Conservation (phyloP, 2,797 vertebrate species). For the Melanotaenia parkinsoni region DNA sequence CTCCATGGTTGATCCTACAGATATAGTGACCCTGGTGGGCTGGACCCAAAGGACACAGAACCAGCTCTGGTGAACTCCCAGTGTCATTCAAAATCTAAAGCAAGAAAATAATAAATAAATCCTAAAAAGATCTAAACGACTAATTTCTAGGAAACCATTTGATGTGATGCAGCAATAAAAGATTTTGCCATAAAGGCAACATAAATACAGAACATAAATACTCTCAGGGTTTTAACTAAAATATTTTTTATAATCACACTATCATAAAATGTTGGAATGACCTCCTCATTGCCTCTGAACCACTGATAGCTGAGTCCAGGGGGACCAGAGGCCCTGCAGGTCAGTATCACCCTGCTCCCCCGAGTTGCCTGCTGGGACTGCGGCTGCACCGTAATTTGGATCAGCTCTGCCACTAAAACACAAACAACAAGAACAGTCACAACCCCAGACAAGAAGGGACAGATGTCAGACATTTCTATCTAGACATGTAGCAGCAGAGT, state of each 20-base stretch:
- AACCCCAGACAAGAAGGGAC: neutral
- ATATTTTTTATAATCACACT: neutral
- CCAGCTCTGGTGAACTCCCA: slow-evolving; percentile 75
- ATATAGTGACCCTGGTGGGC: slow-evolving; percentile 81
- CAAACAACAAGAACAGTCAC: neutral
- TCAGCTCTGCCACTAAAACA: slow-evolving; percentile 62
- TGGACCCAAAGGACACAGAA: slow-evolving; percentile 58
- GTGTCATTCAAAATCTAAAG: slow-evolving; percentile 78
- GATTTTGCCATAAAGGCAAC: neutral
- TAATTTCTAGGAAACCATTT: neutral
- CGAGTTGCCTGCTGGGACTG: slow-evolving; percentile 71
- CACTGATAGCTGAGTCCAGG: slow-evolving; percentile 86
- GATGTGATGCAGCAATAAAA: neutral
- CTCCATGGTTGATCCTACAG: slow-evolving; percentile 84
- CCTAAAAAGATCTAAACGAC: neutral
- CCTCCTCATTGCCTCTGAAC: slow-evolving; percentile 88
- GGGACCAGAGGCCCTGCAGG: slow-evolving; percentile 79
- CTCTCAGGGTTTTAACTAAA: neutral
- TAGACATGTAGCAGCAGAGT: neutral
- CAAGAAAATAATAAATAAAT: neutral
- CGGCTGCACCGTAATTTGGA: slow-evolving; percentile 81
- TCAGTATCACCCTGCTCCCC: slow-evolving; percentile 76
- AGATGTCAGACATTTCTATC: neutral
- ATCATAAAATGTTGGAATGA: slow-evolving; percentile 47
- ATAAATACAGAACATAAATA: neutral